Evolutionary conservation across 2,888 invertebrate species (phyloP), one percentile per base, ranked within the genome.

Genomic region (Andrena marginata): DNA sequence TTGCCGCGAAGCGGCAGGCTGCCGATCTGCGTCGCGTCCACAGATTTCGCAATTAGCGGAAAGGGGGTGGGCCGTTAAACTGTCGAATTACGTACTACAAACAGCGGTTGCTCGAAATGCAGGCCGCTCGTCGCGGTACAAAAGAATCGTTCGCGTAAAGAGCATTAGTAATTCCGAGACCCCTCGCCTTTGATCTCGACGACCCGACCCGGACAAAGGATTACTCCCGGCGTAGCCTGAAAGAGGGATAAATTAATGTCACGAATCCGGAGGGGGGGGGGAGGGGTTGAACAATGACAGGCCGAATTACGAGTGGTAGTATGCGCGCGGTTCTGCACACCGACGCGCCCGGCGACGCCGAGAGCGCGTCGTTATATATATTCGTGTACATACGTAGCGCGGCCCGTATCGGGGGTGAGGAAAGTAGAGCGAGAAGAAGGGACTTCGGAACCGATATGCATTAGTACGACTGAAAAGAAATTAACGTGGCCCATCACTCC

Each of bases 231-330:
- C 72, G 70, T 42, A 59, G 65, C 54, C 80, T 56, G 67, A 72
- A 71, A 80, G 68, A 29, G 81, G 74, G 81, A 80, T 74, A 80
- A 80, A 81, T 81, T 81, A 81, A 80, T 81, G 80, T 81, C 80
- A 73, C 80, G 80, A 73, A 81, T 81, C 80, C 80, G 68, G 56
- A 26, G 80, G n/a, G n/a, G n/a, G n/a, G n/a, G n/a, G n/a, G n/a
- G n/a, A n/a, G n/a, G n/a, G n/a, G n/a, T n/a, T 35, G 80, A 80
- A 81, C 80, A 81, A 80, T 80, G 80, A 81, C 80, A 23, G 73
- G 59, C 73, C 68, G 80, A 81, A 80, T 80, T 80, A 80, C 80
- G 65, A 51, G 65, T 33, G 23, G 70, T 29, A 35, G 51, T 59
- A 13, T 33, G 59, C 10, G 23, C 13, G 59, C 29, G 13, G 10